These are phyloP conservation scores for Tetramorium bicarinatum DNA, from an alignment of 2,888 invertebrate genomes.

Conservation along the genomic window DNA sequence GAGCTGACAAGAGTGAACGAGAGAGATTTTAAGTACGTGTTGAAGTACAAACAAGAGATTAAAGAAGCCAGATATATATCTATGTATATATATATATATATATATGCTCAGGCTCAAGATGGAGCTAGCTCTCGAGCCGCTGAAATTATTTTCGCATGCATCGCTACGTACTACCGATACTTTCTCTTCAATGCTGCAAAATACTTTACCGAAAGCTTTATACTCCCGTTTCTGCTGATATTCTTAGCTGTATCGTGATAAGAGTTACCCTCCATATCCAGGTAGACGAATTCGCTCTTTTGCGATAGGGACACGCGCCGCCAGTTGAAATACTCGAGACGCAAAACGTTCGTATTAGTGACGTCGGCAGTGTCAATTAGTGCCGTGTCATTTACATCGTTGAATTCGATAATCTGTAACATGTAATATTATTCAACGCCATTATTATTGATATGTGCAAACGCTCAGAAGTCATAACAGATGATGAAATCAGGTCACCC, in stretches of 20 bases:
- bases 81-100: background rate
- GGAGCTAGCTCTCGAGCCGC: too few relatives aligned
- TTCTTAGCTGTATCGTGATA: conserved; percentile 78
- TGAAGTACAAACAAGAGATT: background rate
- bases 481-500: conserved; percentile 9
- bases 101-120: background rate
- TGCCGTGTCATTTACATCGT: conserved; percentile 88
- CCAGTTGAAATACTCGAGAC: conserved; percentile 85
- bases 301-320: conserved; percentile 81
- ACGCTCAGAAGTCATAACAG: background rate
- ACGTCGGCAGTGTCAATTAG: conserved; percentile 80
- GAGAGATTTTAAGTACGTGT: background rate
- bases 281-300: conserved; percentile 84
- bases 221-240: conserved; percentile 82
- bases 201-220: conserved; percentile 80
- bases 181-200: conserved; percentile 29
- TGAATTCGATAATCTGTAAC: conserved; percentile 88
- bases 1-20: conserved; percentile 86
- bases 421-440: conserved; percentile 46
- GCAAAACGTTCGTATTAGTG: conserved; percentile 83
- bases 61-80: background rate
- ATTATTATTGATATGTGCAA: background rate
- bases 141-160: conserved; percentile 30
- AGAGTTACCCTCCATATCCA: conserved; percentile 79
- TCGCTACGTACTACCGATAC: conserved; percentile 28